These are phyloP conservation scores for Cervus canadensis DNA, from an alignment of 2,113 vertebrate species.

Conservation along the genomic window DNA sequence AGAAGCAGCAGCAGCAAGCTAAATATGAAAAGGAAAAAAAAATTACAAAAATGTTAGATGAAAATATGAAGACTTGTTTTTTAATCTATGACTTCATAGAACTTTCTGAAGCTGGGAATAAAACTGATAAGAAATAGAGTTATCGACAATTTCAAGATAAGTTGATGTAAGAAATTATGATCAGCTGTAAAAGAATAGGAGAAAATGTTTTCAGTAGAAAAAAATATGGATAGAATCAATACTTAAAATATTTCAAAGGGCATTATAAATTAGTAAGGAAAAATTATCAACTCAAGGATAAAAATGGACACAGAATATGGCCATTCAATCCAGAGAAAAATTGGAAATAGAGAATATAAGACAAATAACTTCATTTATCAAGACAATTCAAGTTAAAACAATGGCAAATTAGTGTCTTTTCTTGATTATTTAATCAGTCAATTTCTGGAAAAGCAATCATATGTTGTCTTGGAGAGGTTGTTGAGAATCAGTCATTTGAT, in stretches of 20 bases:
- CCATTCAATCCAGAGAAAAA: background rate
- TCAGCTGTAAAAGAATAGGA: background rate
- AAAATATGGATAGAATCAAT: background rate
- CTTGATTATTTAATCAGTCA: background rate
- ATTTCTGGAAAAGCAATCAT: background rate
- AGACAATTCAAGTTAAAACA: background rate
- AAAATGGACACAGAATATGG: background rate
- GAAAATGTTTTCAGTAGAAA: background rate
- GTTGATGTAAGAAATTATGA: background rate
- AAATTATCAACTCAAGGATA: background rate
- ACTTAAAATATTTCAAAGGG: background rate
- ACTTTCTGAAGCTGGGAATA: background rate
- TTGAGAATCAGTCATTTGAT: background rate
- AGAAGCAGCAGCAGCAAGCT: background rate
- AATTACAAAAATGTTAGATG: background rate
- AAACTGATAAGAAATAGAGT: background rate
- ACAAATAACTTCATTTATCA: background rate
- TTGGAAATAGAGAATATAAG: background rate
- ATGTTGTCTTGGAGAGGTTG: background rate
- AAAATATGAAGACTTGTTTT: background rate
- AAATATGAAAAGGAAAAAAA: background rate
- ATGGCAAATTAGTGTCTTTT: background rate
- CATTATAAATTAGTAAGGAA: background rate
- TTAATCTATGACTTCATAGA: background rate
- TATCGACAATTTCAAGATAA: background rate